Evolutionary conservation across 2,797 vertebrate genomes (phyloP).

Genomic region (Tachyglossus aculeatus): DNA sequence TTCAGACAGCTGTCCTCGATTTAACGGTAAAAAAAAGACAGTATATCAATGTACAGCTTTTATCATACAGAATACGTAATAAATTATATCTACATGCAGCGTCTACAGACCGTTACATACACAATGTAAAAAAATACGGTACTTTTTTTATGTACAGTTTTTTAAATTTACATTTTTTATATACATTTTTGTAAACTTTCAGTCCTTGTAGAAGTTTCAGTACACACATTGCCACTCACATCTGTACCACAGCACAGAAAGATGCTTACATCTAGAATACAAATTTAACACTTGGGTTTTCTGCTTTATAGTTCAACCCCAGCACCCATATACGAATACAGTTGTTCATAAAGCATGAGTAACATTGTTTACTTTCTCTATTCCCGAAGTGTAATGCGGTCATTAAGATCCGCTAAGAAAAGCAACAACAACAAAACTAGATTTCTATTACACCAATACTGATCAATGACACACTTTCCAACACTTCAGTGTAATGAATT

Average conservation of each 20-base stretch:
- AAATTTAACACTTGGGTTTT: slow-evolving; percentile 34
- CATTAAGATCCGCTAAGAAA: too few species aligned
- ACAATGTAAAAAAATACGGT: slow-evolving; percentile 82
- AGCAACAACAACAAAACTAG: slow-evolving; percentile 51
- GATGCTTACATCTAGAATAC: slow-evolving; percentile 19
- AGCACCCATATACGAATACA: slow-evolving; percentile 62
- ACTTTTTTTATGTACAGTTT: slow-evolving; percentile 83
- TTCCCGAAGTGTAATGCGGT: slow-evolving; percentile 42
- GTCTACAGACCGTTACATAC: slow-evolving; percentile 83
- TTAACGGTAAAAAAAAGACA: slow-evolving; percentile 62
- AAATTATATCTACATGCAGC: slow-evolving; percentile 97
- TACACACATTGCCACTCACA: slow-evolving; percentile 51
- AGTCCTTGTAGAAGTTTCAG: slow-evolving; percentile 59
- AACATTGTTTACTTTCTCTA: slow-evolving; percentile 17
- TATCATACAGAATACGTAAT: slow-evolving; percentile 83
- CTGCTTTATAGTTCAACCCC: slow-evolving; percentile 69
- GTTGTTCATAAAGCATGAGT: slow-evolving; percentile 53
- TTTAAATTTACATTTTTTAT: slow-evolving; percentile 85
- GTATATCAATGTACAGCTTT: slow-evolving; percentile 63
- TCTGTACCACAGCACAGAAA: slow-evolving; percentile 53
- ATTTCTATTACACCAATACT: slow-evolving; percentile 55
- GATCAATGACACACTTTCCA: slow-evolving; percentile 64
- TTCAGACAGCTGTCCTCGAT: slow-evolving; percentile 49
- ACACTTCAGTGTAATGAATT: slow-evolving; percentile 55
- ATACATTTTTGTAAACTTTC: slow-evolving; percentile 80